Evolutionary conservation across 2,113 vertebrate genomes (phyloP), one percentile per base, ranked within the genome.

Genomic region (Otus sunia): DNA sequence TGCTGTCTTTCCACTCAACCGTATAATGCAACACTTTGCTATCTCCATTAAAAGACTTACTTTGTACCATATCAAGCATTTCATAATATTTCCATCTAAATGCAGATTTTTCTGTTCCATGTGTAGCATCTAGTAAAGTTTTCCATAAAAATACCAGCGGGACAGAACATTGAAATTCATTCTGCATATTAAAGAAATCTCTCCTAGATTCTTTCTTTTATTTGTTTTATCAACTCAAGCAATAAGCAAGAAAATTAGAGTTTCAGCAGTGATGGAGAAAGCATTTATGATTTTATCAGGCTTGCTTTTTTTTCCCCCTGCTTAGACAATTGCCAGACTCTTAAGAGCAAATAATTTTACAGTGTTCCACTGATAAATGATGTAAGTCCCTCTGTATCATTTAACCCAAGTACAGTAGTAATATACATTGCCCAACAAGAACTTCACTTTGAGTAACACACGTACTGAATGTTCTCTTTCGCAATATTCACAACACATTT

Each of bases 1-100:
- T 89, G 93, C 94, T 98, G 91, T 97, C 96, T 97, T 95, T 97
- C 89, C 97, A 97, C 85, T 98, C 97, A 98, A 95, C 97, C 97
- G 78, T 97, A 95, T 98, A 98, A 98, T 97, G 85, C 94, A 96
- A 90, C 97, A 96, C 80, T 98, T 97, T 92, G 69, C 97, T 92
- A 82, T 96, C 95, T 92, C 96, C 95, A 96, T 98, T 98, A 98
- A 98, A 98, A 97, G 87, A 82, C 97, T 75, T 91, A 96, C 94
- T 98, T 97, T 96, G 90, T 96, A 98, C 76, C 84, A 84, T 92
- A 95, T 97, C 90, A 97, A 95, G 96, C 97, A 98, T 98, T 98
- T 98, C 96, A 97, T 98, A 98, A 98, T 98, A 98, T 98, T 98
- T 98, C 98, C 97, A 98, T 98, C 98, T 98, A 98, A 98, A 98